Evolutionary conservation across 2,797 vertebrate genomes (phyloP).

Genomic region (Tragopan temminckii): DNA sequence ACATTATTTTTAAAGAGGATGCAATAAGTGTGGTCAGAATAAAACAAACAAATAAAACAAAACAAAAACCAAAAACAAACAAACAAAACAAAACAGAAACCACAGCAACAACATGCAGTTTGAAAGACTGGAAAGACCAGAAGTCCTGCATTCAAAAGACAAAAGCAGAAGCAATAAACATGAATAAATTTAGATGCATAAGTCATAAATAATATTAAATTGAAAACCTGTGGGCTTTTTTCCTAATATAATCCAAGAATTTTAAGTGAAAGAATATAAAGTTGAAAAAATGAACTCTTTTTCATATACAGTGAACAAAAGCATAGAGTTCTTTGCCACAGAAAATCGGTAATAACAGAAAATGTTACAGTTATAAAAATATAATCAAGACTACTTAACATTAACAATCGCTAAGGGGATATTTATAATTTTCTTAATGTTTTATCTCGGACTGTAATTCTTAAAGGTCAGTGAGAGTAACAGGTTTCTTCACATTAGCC

Average conservation of each 20-base stretch:
- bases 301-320: not conserved
- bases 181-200: not conserved
- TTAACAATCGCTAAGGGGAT: not conserved
- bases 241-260: not conserved
- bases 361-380: not conserved
- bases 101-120: not conserved
- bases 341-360: not conserved
- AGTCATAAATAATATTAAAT: not conserved
- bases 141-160: not conserved
- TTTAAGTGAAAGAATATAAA: not conserved
- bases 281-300: not conserved
- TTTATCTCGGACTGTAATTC: not conserved
- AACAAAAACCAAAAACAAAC: not conserved
- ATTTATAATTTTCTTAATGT: not conserved
- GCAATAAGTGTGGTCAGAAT: not conserved
- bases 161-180: not conserved
- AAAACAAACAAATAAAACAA: not conserved
- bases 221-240: not conserved
- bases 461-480: not conserved
- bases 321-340: not conserved
- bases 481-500: not conserved
- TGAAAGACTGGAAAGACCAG: not conserved
- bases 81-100: not conserved
- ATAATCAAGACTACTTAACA: not conserved
- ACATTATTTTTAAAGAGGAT: not conserved